Percentiles rank a stretch among this genome's conserved stretches.
phyloP scores from a whole-genome alignment of 2,797 vertebrate species.

The Eulemur mongoz region DNA sequence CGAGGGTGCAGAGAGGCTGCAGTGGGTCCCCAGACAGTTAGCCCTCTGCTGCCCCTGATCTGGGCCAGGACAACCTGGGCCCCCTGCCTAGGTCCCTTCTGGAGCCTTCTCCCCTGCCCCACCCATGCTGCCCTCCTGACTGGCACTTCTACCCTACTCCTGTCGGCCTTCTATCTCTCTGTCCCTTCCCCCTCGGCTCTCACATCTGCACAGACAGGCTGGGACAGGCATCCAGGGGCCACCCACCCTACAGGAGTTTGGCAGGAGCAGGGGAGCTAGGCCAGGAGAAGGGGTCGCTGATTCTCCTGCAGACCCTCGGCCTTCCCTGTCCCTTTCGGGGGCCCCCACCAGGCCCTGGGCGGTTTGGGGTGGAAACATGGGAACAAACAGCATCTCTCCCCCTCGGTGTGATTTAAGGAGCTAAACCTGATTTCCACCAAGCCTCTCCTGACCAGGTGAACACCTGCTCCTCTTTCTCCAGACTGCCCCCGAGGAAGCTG shows the following conservation, averaged over 20 bases:
- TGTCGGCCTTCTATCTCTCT: not conserved
- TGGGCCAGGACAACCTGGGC: not conserved
- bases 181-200: not conserved
- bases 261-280: not conserved
- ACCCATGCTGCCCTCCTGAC: not conserved
- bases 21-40: not conserved
- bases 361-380: not conserved
- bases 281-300: not conserved
- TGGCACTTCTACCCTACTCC: not conserved
- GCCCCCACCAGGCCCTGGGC: not conserved
- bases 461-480: not conserved
- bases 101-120: not conserved
- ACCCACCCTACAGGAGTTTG: not conserved
- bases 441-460: not conserved
- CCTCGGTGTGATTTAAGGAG: not conserved
- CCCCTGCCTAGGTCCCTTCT: not conserved
- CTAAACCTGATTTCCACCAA: not conserved
- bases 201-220: constrained; percentile 14
- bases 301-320: fast-evolving
- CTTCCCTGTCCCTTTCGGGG: not conserved
- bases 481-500: not conserved
- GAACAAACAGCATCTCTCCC: not conserved
- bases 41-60: not conserved
- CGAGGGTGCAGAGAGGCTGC: fast-evolving
- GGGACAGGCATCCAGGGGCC: constrained; percentile 18